Evolutionary conservation across 2,113 vertebrate species (phyloP), one percentile per base, ranked within the genome.

Genomic region (Natator depressus): DNA sequence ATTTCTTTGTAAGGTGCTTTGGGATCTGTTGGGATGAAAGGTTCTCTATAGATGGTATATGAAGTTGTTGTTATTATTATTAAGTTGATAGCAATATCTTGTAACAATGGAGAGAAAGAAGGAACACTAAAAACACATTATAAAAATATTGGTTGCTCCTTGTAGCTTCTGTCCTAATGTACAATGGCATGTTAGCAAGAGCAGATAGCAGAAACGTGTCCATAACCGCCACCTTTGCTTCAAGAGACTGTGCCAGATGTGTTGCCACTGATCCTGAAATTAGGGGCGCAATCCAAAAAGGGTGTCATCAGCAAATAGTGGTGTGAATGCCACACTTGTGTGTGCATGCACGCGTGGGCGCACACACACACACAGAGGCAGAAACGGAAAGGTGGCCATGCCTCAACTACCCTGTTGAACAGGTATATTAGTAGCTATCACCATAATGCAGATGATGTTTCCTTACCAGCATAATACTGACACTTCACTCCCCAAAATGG

Each of bases 21-120:
- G 75, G 86, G 12, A 76, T 89, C 54, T 93, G 27, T 59, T n/a
- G 59, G 83, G 86, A 93, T 89, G 83, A 95, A 69, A 8, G 51
- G 51, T 49, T 59, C 75, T 76, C 80, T 88, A 69, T 89, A 87
- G 84, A 42, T 93, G 82, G 85, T 76, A 82, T 85, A 91, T 91
- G 82, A 83, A 81, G 35, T 2, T 42, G 91, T 49, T 53, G 7
- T 53, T 20, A 17, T 79, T 89, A 62, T 91, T 95, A 95, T 89
- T 88, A 85, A 95, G 84, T 46, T 91, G 88, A 88, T 93, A 79
- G 89, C n/a, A 55, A 16, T 85, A 93, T n/a, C 50, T 19, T 72
- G 53, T 90, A 82, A 93, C 93, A 96, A 96, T 38, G 35, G 65
- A 10, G 65, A 38, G 19, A 22, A 72, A 72, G 11, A 38, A 20